Evolutionary conservation across 2,888 invertebrate genomes (phyloP), one percentile per base, ranked within the genome.

Genomic region (Clanis bilineata): DNA sequence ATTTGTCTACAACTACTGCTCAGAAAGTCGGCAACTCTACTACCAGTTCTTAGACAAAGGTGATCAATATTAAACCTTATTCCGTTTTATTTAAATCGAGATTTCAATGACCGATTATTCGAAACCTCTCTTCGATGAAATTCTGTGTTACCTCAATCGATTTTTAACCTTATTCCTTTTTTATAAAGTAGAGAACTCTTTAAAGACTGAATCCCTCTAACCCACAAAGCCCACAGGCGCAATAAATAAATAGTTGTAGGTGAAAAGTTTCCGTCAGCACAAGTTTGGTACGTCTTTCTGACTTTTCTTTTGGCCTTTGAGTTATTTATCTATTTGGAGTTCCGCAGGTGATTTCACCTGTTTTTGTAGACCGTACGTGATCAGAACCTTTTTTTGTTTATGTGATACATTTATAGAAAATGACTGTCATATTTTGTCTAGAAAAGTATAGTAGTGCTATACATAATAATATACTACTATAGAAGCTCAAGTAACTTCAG

Each of bases 221-320:
- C 51, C 51, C 51, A 72, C 67, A 71, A 82, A 81, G 79, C 85
- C 85, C 83, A 74, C 74, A 71, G 82, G 87, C 76, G 77, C 78
- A 79, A 86, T 87, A 88, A 87, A 88, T 88, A 88, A 87, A 86
- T 85, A 86, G 83, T 83, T 80, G 80, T 73, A 77, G 80, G 79
- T 79, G 80, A 76, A 84, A 83, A 51, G 79, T 83, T 51, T 51
- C 51, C 32, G 51, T 80, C 74, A 63, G 73, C 67, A 69, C 68
- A 82, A 84, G 73, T 85, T 82, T 63, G 68, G 72, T 70, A 70
- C 76, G 78, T 79, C 76, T 77, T 72, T 67, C 72, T 73, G 79
- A 80, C 80, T 82, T 79, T 80, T 77, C 74, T 75, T 73, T 77
- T 78, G 77, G 73, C 76, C 78, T 75, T 74, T 79, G 82, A 84